These are phyloP conservation scores for Hippocampus zosterae DNA, from an alignment of 2,113 vertebrate genomes.

Conservation along the genomic window DNA sequence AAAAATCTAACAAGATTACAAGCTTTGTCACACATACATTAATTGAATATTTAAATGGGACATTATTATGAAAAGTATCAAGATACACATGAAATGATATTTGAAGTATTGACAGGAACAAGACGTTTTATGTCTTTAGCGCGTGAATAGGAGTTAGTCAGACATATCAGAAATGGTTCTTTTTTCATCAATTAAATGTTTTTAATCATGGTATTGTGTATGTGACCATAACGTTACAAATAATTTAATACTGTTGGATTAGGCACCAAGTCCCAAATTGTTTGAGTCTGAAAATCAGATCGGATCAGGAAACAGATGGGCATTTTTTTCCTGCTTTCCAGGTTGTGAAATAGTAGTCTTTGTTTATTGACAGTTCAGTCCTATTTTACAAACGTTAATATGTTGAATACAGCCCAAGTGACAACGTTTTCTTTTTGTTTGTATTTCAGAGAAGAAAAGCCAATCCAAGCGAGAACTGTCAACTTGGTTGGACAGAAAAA, in stretches of 20 bases:
- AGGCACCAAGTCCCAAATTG: not conserved
- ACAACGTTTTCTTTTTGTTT: conserved; percentile 21
- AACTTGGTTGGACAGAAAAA: conserved; percentile 79
- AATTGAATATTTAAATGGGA: not conserved
- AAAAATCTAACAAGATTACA: not conserved
- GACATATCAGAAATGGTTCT: not conserved
- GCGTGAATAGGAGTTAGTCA: too few relatives aligned
- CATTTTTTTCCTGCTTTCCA: not conserved
- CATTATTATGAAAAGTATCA: not conserved
- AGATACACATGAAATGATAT: too few relatives aligned
- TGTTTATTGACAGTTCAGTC: too few relatives aligned
- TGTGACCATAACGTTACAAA: not conserved
- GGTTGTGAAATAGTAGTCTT: not conserved
- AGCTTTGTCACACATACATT: not conserved
- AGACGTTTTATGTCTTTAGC: not conserved
- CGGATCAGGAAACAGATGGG: not conserved
- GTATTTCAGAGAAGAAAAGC: conserved; percentile 74
- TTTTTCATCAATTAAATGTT: not conserved
- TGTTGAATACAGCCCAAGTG: conserved; percentile 2
- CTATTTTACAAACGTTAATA: not conserved
- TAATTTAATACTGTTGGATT: not conserved
- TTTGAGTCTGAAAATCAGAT: not conserved
- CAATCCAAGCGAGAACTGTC: conserved; percentile 75
- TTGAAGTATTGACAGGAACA: not conserved
- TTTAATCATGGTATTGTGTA: not conserved